Conservation (phyloP, 2,888 invertebrate genomes). For the Seladonia tumulorum region DNA sequence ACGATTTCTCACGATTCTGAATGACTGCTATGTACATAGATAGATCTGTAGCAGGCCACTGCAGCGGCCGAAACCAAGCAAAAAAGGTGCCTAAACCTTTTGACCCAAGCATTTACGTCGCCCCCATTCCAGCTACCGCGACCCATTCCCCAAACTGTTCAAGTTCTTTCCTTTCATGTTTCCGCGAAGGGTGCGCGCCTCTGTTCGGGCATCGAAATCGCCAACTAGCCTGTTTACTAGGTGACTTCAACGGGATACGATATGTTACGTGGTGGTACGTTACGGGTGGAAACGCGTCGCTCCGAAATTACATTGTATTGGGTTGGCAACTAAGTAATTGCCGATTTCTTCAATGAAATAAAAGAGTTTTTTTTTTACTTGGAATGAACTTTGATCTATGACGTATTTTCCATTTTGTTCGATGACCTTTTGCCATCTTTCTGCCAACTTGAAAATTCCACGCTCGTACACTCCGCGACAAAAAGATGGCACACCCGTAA, state of each 20-base stretch:
- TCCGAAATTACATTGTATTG: too few relatives aligned
- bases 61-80: constrained; percentile 33
- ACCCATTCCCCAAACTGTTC: background rate
- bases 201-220: constrained; percentile 80
- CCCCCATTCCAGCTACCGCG: background rate
- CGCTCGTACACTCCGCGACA: too few relatives aligned
- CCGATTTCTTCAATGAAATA: too few relatives aligned
- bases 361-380: too few relatives aligned
- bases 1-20: constrained; percentile 66
- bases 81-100: constrained; percentile 50
- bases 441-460: too few relatives aligned
- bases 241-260: constrained; percentile 72
- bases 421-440: too few relatives aligned
- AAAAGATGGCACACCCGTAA: too few relatives aligned
- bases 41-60: constrained; percentile 36
- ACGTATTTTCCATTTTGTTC: too few relatives aligned
- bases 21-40: constrained; percentile 32
- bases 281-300: background rate
- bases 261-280: constrained; percentile 27
- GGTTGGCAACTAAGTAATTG: too few relatives aligned
- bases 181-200: constrained; percentile 46
- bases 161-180: constrained; percentile 49
- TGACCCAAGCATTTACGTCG: constrained; percentile 24
- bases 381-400: too few relatives aligned
- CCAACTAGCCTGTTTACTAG: constrained; percentile 69